phyloP scores from a whole-genome alignment of 1,140 invertebrate genomes.

The Sarcophaga peregrina region DNA sequence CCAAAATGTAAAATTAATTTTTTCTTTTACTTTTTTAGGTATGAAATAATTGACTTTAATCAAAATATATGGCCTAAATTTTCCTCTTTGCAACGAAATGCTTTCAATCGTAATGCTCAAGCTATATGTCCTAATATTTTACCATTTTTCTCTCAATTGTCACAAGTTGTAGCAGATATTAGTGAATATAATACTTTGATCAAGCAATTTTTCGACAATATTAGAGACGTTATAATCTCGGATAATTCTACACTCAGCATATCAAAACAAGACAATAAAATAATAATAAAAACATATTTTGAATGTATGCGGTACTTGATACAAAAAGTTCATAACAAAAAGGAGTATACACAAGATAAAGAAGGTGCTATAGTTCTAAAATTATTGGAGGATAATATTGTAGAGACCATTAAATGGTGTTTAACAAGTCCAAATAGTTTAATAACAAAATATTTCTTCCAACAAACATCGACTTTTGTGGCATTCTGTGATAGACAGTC shows the following conservation, averaged over 20 bases:
- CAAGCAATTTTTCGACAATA: slow-evolving; percentile 75
- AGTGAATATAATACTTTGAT: slow-evolving; percentile 68
- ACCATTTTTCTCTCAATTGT: slow-evolving; percentile 77
- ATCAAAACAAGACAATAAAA: slow-evolving; percentile 71
- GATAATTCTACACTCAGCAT: slow-evolving; percentile 36
- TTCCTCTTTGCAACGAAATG: slow-evolving; percentile 74
- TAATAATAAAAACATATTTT: slow-evolving; percentile 73
- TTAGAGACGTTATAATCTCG: slow-evolving; percentile 60
- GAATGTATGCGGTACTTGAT: slow-evolving; percentile 78
- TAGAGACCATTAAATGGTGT: slow-evolving; percentile 67
- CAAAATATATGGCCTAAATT: slow-evolving; percentile 80
- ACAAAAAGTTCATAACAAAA: slow-evolving; percentile 61
- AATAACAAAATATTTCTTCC: slow-evolving; percentile 68
- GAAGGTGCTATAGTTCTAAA: slow-evolving; percentile 46
- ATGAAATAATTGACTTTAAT: slow-evolving; percentile 74
- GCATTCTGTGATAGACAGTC: slow-evolving; percentile 71
- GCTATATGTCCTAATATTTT: slow-evolving; percentile 79
- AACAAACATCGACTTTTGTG: slow-evolving; percentile 68
- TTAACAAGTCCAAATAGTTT: slow-evolving; percentile 60
- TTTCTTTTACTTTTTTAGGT: slow-evolving; percentile 68
- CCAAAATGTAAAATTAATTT: too few relatives aligned
- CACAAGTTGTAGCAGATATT: background rate
- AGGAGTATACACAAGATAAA: slow-evolving; percentile 24
- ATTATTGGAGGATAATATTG: slow-evolving; percentile 66
- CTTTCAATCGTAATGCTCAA: slow-evolving; percentile 78